These are phyloP conservation scores for Euplexia lucipara DNA, from an alignment of 2,888 invertebrate species.

Conservation along the genomic window DNA sequence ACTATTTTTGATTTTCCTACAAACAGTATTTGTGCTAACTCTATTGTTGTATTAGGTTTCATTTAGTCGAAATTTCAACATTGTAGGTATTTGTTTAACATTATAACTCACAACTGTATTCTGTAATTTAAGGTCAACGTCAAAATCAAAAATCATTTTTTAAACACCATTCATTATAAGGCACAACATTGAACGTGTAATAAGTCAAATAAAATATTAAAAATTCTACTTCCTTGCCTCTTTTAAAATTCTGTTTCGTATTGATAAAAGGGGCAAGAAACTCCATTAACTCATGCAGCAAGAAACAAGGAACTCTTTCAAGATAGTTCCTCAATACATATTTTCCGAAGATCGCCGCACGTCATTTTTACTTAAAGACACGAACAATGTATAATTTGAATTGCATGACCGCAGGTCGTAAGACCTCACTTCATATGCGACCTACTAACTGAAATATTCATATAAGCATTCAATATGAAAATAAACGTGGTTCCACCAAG, in stretches of 20 bases:
- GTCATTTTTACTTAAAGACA: conserved; percentile 59
- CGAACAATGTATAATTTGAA: conserved; percentile 69
- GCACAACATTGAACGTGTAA: too few relatives aligned
- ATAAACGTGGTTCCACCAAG: conserved; percentile 44
- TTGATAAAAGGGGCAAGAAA: too few relatives aligned
- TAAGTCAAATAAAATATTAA: too few relatives aligned
- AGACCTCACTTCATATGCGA: conserved; percentile 64
- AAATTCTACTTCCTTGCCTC: too few relatives aligned
- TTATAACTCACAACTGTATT: too few relatives aligned
- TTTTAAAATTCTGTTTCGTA: too few relatives aligned
- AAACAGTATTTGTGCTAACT: neutral
- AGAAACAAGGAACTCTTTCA: too few relatives aligned
- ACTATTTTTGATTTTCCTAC: neutral
- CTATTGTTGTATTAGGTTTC: neutral
- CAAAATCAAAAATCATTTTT: too few relatives aligned
- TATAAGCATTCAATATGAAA: conserved; percentile 61
- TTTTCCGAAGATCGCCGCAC: conserved; percentile 29
- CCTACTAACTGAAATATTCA: conserved; percentile 63
- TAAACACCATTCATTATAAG: too few relatives aligned
- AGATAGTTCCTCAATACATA: too few relatives aligned
- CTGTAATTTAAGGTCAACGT: too few relatives aligned
- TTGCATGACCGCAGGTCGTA: conserved; percentile 74
- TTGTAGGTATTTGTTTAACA: too few relatives aligned
- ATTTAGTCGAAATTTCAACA: neutral
- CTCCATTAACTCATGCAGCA: neutral